A percentile compares a stretch with the other conserved stretches of the same genome.
Evolutionary conservation across 2,113 vertebrate genomes (phyloP).

Genomic region (Setophaga coronata): DNA sequence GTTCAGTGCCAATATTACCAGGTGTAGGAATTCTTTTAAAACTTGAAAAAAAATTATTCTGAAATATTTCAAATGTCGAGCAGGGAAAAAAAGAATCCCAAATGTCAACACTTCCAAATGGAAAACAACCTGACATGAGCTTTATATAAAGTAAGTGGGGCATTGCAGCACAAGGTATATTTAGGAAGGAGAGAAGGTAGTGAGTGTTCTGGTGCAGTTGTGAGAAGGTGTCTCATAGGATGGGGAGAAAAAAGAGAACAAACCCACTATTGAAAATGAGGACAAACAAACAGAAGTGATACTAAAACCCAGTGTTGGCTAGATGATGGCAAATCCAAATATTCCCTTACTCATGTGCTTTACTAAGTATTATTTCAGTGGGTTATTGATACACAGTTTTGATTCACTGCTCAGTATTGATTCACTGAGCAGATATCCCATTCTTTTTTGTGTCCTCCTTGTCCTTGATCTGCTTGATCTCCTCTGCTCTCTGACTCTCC

Average conservation of each 20-base stretch:
- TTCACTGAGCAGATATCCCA: background rate
- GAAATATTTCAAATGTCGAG: background rate
- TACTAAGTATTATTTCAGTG: background rate
- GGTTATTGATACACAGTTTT: background rate
- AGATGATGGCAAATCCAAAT: background rate
- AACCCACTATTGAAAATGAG: background rate
- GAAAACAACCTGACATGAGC: conserved; percentile 2
- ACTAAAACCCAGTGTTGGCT: background rate
- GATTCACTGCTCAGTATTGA: background rate
- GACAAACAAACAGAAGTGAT: background rate
- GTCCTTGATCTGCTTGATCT: background rate
- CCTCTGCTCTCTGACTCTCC: background rate
- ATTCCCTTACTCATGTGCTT: background rate
- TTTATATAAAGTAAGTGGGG: conserved; percentile 10
- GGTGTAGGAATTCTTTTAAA: background rate
- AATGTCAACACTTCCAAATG: background rate
- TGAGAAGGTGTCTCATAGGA: background rate
- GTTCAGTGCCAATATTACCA: background rate
- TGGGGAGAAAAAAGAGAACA: background rate
- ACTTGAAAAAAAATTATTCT: background rate
- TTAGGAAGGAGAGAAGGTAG: background rate
- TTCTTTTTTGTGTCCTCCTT: background rate
- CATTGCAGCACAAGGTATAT: background rate
- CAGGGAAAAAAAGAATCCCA: background rate
- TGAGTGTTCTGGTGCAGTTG: background rate